Conservation (phyloP, 2,888 invertebrate species). For the Xestoiulus laeticollis region DNA sequence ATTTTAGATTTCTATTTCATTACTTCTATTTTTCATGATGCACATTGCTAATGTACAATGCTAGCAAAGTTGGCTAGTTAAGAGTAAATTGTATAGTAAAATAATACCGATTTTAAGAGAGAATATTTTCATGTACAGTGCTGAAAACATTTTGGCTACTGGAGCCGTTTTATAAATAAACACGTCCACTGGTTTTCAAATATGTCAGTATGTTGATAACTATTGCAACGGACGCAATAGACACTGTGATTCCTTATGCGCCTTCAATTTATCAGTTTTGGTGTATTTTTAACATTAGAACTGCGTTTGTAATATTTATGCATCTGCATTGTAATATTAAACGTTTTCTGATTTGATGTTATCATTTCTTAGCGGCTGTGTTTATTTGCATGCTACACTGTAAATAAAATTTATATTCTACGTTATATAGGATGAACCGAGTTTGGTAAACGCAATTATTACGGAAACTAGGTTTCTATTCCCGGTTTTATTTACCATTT, state of each 20-base stretch:
- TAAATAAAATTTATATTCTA: too few species aligned
- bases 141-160: neutral
- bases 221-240: neutral
- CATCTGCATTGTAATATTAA: constrained; percentile 28
- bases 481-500: too few species aligned
- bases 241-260: constrained; percentile 34
- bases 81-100: neutral
- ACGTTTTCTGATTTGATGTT: constrained; percentile 28
- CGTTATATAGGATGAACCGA: too few species aligned
- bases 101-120: neutral
- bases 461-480: too few species aligned
- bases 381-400: too few species aligned
- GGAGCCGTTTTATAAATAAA: neutral
- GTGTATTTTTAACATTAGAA: constrained; percentile 29
- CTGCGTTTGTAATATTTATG: constrained; percentile 23
- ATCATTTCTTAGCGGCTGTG: neutral
- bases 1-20: neutral
- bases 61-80: neutral
- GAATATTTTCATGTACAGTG: constrained; percentile 20
- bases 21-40: neutral
- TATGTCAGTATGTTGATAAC: neutral
- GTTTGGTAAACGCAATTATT: too few species aligned
- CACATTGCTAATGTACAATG: neutral
- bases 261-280: constrained; percentile 37
- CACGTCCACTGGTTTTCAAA: neutral